Conservation (phyloP, 2,888 invertebrate genomes). For the Nomada fabriciana region DNA sequence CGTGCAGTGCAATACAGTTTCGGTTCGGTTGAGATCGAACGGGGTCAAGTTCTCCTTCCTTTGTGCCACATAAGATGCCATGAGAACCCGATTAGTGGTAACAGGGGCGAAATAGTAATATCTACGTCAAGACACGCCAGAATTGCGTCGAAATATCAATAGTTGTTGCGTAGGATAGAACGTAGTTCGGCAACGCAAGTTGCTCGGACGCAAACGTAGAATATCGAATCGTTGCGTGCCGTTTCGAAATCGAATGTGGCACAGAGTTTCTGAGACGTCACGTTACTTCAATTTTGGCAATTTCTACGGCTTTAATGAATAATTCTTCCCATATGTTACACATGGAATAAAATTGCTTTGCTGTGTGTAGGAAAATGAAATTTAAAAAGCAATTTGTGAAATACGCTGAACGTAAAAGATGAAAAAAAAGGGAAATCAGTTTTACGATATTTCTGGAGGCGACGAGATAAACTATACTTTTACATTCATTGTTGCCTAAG, state of each 20-base stretch:
- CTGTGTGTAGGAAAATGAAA: background rate
- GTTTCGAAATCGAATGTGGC: background rate
- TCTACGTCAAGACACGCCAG: conserved; percentile 10
- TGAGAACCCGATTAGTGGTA: conserved; percentile 50
- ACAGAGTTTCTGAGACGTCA: too few species aligned
- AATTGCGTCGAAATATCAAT: conserved; percentile 39
- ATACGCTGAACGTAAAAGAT: background rate
- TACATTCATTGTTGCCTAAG: background rate
- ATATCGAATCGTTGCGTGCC: background rate
- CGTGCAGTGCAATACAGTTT: conserved; percentile 50
- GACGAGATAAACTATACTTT: background rate
- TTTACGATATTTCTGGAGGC: background rate
- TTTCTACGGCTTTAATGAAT: too few species aligned
- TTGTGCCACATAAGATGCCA: conserved; percentile 53
- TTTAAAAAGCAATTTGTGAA: background rate
- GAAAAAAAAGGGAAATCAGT: background rate
- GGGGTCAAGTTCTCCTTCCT: conserved; percentile 64
- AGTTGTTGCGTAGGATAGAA: background rate
- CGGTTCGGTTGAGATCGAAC: conserved; percentile 55
- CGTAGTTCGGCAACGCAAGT: background rate
- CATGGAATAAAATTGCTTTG: background rate
- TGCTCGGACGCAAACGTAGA: background rate
- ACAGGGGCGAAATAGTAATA: conserved; percentile 31
- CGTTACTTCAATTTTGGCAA: too few species aligned
- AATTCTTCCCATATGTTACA: too few species aligned